These are phyloP conservation scores for Drosophila murphyi DNA, from an alignment of 1,140 invertebrate genomes.

Conservation along the genomic window DNA sequence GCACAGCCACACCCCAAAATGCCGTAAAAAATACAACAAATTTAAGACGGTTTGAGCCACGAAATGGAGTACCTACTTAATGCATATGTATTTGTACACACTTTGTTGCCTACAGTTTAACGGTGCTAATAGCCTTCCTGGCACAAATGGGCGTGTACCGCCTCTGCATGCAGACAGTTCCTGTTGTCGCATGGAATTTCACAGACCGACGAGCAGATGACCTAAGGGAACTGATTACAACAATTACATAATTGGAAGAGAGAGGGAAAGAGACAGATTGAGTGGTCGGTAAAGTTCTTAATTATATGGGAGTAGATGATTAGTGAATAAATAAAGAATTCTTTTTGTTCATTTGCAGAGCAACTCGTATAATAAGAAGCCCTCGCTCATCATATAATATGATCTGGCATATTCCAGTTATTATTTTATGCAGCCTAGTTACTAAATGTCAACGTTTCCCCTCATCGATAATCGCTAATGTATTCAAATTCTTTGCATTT, in stretches of 20 bases:
- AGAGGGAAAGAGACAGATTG: neutral
- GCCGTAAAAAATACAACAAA: conserved; percentile 13
- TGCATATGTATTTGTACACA: neutral
- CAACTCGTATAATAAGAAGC: too few relatives aligned
- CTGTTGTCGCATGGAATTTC: neutral
- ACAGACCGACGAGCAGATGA: neutral
- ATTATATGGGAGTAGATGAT: neutral
- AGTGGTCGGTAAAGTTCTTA: too few relatives aligned
- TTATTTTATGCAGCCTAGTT: too few relatives aligned
- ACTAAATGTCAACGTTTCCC: too few relatives aligned
- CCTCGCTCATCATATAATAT: too few relatives aligned
- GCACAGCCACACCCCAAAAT: conserved; percentile 40
- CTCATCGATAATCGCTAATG: neutral
- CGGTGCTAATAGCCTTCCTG: conserved; percentile 62
- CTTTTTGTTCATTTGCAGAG: too few relatives aligned
- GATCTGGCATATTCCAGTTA: too few relatives aligned
- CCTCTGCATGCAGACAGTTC: conserved; percentile 37
- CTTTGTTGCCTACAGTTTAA: conserved; percentile 53
- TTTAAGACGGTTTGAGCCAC: conserved; percentile 18
- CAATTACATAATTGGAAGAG: too few relatives aligned
- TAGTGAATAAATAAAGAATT: neutral
- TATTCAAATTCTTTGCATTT: neutral
- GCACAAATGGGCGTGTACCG: conserved; percentile 50
- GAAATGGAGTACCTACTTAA: conserved; percentile 3
- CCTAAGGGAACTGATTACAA: neutral